Evolutionary conservation across 2,888 invertebrate genomes (phyloP), one percentile per base, ranked within the genome.

Genomic region (Tipula unca): DNA sequence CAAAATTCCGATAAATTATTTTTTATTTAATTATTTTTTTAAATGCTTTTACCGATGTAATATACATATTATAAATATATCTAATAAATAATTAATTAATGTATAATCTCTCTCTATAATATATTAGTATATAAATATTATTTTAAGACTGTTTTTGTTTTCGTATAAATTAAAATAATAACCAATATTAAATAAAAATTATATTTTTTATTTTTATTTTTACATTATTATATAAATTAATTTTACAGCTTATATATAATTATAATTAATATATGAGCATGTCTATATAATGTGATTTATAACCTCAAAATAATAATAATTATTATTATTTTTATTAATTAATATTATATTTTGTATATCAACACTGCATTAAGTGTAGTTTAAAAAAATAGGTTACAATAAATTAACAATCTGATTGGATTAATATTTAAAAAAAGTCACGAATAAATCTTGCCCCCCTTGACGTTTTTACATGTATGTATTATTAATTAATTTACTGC

Each of bases 1-100:
- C 69, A 69, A 69, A 69, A 69, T 69, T 69, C 69, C 69, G 69
- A 25, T 69, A 69, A 69, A 69, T 69, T 69, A 69, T 69, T 69
- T 69, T 69, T 69, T 69, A 69, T 69, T 69, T 69, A 69, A 69
- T 69, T 69, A 25, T 69, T 69, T 69, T 69, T 69, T 69, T 69
- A 69, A 48, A 69, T 25, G 69, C 69, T 69, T n/a, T n/a, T 69
- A 10, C 69, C 69, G 10, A 69, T 69, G 69, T 69, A 69, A 69
- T 69, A 69, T 69, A 69, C n/a, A n/a, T n/a, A n/a, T n/a, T n/a
- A n/a, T n/a, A n/a, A n/a, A 69, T 69, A 69, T 48, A 48, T 1
- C 48, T 48, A 69, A 69, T 69, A 25, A 69, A 25, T 69, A 69
- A 54, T 54, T 54, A 48, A 69, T 48, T 69, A 69, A 69, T 69